phyloP scores from a whole-genome alignment of 1,140 invertebrate species.

The Drosophila pectinifera region DNA sequence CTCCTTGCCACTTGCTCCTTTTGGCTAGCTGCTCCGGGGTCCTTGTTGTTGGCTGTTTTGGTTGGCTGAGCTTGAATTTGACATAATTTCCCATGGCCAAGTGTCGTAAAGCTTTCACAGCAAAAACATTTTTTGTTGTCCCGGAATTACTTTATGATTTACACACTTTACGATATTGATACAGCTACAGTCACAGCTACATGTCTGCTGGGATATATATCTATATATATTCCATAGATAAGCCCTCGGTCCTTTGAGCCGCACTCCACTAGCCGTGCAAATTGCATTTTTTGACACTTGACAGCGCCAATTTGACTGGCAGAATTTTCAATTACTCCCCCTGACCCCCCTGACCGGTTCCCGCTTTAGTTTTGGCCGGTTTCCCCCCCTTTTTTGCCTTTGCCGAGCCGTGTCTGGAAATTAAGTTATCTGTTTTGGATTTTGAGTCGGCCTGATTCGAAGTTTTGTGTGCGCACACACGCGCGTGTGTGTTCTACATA shows the following conservation, averaged over 20 bases:
- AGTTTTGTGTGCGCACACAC: slow-evolving; percentile 27
- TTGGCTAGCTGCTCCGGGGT: slow-evolving; percentile 10
- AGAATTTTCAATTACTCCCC: slow-evolving; percentile 66
- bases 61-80: slow-evolving; percentile 57
- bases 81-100: slow-evolving; percentile 56
- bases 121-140: slow-evolving; percentile 32
- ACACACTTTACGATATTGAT: slow-evolving; percentile 57
- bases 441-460: slow-evolving; percentile 44
- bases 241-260: slow-evolving; percentile 31
- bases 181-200: neutral
- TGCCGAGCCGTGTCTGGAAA: slow-evolving; percentile 22
- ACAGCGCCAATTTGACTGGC: slow-evolving; percentile 66
- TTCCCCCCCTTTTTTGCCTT: neutral
- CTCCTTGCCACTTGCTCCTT: slow-evolving; percentile 1
- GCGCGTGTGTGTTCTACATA: slow-evolving; percentile 16
- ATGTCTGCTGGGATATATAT: neutral
- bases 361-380: too few relatives aligned
- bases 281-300: slow-evolving; percentile 66
- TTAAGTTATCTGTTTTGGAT: slow-evolving; percentile 54
- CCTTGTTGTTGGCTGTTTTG: slow-evolving; percentile 55
- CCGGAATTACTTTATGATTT: slow-evolving; percentile 64
- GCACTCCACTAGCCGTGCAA: slow-evolving; percentile 29
- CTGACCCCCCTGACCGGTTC: too few relatives aligned
- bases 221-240: slow-evolving; percentile 25
- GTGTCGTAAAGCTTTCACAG: slow-evolving; percentile 60